A percentile compares a stretch with the other conserved stretches of the same genome.
These are phyloP conservation scores for Lacanobia wlatinum DNA, from an alignment of 2,888 invertebrate genomes.

Conservation along the genomic window DNA sequence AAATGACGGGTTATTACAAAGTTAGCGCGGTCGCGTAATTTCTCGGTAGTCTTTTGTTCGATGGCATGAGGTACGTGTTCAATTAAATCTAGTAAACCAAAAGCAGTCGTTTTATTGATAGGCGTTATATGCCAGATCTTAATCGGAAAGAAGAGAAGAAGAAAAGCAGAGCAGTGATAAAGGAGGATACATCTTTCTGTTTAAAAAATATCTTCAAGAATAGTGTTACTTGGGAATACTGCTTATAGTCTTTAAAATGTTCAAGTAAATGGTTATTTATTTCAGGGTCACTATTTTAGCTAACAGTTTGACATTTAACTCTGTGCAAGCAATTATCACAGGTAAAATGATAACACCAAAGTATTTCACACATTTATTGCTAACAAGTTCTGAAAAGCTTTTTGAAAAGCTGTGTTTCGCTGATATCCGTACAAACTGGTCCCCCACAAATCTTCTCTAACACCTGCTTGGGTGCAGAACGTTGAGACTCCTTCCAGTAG, in stretches of 20 bases:
- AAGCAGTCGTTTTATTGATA: background rate
- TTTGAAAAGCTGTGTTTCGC: conserved; percentile 1
- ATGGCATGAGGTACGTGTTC: background rate
- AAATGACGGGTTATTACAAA: conserved; percentile 40
- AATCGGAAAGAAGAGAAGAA: background rate
- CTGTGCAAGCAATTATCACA: background rate
- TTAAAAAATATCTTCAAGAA: background rate
- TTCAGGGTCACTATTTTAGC: background rate
- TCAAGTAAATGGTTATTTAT: background rate
- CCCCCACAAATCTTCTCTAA: background rate
- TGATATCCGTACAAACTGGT: background rate
- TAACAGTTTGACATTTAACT: background rate
- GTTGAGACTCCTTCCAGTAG: conserved; percentile 20
- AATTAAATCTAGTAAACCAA: conserved; percentile 16
- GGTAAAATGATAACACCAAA: conserved; percentile 2
- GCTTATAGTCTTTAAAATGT: background rate
- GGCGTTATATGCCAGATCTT: background rate
- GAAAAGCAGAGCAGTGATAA: background rate
- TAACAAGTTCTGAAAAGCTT: conserved; percentile 22
- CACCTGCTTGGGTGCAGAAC: too few species aligned
- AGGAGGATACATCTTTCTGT: background rate
- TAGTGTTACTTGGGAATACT: background rate
- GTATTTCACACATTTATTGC: conserved; percentile 22
- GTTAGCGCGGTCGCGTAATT: conserved; percentile 23
- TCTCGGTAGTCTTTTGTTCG: conserved; percentile 16